These are phyloP conservation scores for Calyptommatus sinebrachiatus DNA, from an alignment of 2,113 vertebrate genomes.

Conservation along the genomic window DNA sequence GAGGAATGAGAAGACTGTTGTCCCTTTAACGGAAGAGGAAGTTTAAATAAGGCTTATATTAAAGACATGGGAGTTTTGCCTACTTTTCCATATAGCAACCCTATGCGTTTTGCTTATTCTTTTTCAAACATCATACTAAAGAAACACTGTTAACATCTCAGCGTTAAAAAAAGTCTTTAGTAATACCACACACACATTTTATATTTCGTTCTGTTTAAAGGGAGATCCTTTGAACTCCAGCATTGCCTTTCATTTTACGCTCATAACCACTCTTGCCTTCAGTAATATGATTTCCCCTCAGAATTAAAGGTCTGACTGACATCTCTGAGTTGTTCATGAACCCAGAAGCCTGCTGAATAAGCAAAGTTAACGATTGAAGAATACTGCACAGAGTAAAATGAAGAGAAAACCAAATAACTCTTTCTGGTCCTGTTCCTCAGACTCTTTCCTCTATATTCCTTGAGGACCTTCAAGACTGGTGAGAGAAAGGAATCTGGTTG, in stretches of 20 bases:
- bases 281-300: neutral
- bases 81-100: too few relatives aligned
- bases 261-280: neutral
- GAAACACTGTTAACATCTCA: neutral
- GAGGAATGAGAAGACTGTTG: too few relatives aligned
- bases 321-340: neutral
- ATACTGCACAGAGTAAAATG: neutral
- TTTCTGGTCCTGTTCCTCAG: neutral
- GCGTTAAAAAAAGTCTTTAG: neutral
- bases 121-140: neutral
- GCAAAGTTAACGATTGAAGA: neutral
- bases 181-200: neutral
- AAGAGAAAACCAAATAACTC: constrained; percentile 1
- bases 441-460: neutral
- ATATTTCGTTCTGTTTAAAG: neutral
- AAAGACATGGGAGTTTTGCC: neutral
- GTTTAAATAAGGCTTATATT: neutral
- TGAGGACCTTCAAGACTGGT: neutral
- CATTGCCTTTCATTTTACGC: neutral
- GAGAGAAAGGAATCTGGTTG: constrained; percentile 10
- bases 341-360: neutral
- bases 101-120: too few relatives aligned
- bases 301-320: neutral
- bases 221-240: neutral
- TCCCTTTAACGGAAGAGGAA: neutral